Conservation (phyloP, 2,113 vertebrate genomes). For the Coptodon bakossiorum region DNA sequence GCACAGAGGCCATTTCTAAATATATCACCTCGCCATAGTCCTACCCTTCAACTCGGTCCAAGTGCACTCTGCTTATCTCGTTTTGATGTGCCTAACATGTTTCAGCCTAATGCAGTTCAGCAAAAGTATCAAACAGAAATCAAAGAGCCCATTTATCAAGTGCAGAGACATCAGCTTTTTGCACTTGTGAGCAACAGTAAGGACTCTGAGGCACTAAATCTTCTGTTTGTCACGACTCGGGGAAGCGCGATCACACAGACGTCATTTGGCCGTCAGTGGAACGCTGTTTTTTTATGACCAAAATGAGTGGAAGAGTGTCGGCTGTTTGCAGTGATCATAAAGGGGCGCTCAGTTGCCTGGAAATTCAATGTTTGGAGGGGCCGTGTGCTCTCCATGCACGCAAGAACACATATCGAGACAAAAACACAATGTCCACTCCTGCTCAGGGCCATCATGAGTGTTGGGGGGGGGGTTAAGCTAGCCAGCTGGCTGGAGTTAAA, state of each 20-base stretch:
- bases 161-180: background rate
- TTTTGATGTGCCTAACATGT: background rate
- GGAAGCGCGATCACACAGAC: background rate
- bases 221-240: background rate
- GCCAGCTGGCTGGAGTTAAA: conserved; percentile 31
- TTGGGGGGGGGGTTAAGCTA: background rate
- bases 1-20: background rate
- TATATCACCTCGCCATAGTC: background rate
- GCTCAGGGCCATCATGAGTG: background rate
- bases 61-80: background rate
- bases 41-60: background rate
- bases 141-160: background rate
- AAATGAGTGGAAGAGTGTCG: background rate
- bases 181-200: background rate
- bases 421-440: background rate
- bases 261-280: background rate
- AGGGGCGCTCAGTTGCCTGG: background rate
- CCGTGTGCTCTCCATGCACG: background rate
- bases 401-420: background rate
- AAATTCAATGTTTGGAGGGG: background rate
- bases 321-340: background rate
- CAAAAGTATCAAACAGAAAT: background rate
- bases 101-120: background rate
- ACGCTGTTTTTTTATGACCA: background rate
- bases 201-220: background rate